phyloP scores from a whole-genome alignment of 2,888 invertebrate species.

The Lasioglossum leucozonium region DNA sequence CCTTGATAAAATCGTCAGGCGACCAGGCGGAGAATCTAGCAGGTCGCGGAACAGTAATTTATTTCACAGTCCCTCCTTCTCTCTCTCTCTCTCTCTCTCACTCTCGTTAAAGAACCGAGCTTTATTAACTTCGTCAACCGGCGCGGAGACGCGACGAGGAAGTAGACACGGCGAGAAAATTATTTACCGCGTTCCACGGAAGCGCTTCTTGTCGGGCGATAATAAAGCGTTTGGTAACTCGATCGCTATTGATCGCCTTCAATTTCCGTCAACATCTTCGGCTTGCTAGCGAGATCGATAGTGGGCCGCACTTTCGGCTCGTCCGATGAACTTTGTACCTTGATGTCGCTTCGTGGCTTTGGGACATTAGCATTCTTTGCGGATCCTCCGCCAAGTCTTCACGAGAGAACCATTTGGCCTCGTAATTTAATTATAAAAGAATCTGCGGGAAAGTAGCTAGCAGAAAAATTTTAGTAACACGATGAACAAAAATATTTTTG shows the following conservation, averaged over 20 bases:
- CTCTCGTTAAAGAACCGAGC: conserved; percentile 3
- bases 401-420: background rate
- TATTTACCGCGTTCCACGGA: conserved; percentile 23
- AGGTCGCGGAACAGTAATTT: background rate
- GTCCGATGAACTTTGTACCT: background rate
- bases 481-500: no score
- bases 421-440: background rate
- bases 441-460: background rate
- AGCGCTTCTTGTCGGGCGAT: background rate
- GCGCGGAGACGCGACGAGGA: conserved; percentile 7
- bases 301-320: background rate
- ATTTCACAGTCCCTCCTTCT: background rate
- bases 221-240: conserved; percentile 8
- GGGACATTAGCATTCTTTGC: background rate
- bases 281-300: background rate
- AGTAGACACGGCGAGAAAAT: background rate
- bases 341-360: no score
- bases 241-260: conserved; percentile 17
- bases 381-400: background rate
- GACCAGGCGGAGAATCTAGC: background rate
- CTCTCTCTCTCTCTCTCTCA: background rate
- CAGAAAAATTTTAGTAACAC: background rate
- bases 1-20: background rate
- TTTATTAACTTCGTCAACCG: conserved; percentile 17
- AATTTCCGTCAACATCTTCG: conserved; percentile 18